Conservation (phyloP, 2,113 vertebrate species). For the Acanthochromis polyacanthus region DNA sequence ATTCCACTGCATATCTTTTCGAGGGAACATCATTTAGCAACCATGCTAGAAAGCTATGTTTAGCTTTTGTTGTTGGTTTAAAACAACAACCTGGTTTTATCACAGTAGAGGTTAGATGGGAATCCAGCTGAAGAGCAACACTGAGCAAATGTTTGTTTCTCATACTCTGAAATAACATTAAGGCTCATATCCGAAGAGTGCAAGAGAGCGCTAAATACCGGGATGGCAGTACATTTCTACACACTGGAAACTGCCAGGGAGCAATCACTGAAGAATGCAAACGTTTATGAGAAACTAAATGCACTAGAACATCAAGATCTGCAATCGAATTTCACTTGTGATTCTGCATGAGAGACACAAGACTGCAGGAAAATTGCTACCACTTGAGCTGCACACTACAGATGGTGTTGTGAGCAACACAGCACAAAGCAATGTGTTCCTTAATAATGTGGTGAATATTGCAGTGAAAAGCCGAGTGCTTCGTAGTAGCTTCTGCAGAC, state of each 20-base stretch:
- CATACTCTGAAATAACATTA: slow-evolving; percentile 57
- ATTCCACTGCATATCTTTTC: background rate
- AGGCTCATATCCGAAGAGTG: slow-evolving; percentile 52
- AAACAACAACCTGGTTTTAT: slow-evolving; percentile 5
- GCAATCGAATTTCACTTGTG: slow-evolving; percentile 80
- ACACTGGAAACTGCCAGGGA: slow-evolving; percentile 76
- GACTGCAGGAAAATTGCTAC: slow-evolving; percentile 75
- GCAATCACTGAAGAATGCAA: slow-evolving; percentile 82
- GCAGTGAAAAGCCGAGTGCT: slow-evolving; percentile 62
- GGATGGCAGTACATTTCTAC: slow-evolving; percentile 60
- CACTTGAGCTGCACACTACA: slow-evolving; percentile 71
- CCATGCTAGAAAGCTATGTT: background rate
- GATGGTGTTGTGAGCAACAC: slow-evolving; percentile 71
- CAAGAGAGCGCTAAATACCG: slow-evolving; percentile 50
- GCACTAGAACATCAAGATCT: slow-evolving; percentile 80
- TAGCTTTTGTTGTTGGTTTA: background rate
- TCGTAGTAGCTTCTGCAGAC: slow-evolving; percentile 63
- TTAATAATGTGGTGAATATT: slow-evolving; percentile 75
- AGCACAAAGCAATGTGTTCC: slow-evolving; percentile 69
- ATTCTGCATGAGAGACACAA: slow-evolving; percentile 63
- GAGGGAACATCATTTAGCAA: background rate
- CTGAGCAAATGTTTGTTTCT: slow-evolving; percentile 10
- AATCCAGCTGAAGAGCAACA: slow-evolving; percentile 30
- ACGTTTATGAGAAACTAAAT: slow-evolving; percentile 85
- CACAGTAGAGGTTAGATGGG: slow-evolving; percentile 11